Percentiles rank a stretch among this genome's conserved stretches.
These are phyloP conservation scores for Pitta sordida DNA, from an alignment of 2,113 vertebrate species.

Conservation along the genomic window DNA sequence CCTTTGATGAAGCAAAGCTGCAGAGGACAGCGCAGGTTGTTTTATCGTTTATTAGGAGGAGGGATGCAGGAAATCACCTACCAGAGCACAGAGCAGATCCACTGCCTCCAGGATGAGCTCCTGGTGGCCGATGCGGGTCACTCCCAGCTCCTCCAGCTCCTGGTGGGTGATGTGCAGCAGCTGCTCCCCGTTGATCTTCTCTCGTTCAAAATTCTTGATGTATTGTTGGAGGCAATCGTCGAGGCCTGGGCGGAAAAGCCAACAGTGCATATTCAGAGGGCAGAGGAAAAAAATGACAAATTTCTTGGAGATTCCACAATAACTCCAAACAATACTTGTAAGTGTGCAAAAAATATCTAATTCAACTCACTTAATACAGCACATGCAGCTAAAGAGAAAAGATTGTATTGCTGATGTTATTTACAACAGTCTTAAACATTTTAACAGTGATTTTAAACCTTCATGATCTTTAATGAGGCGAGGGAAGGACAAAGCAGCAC, in stretches of 20 bases:
- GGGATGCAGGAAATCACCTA: constrained; percentile 41
- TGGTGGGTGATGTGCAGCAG: constrained; percentile 89
- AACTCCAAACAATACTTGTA: too few species aligned
- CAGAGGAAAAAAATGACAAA: accelerated
- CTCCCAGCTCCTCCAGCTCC: constrained; percentile 87
- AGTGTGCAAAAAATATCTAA: accelerated
- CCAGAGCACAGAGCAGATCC: constrained; percentile 86
- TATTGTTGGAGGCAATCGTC: constrained; percentile 91
- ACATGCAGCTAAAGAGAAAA: background rate
- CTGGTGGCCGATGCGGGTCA: constrained; percentile 87
- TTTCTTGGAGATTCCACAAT: too few species aligned
- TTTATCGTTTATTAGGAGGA: background rate
- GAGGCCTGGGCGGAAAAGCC: constrained; percentile 73
- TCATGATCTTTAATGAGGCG: accelerated
- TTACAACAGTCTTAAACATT: background rate
- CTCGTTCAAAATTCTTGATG: constrained; percentile 89
- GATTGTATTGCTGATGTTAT: background rate
- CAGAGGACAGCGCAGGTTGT: accelerated
- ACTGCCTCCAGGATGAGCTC: constrained; percentile 90
- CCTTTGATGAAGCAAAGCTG: background rate
- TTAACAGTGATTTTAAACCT: background rate
- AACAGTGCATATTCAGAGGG: background rate
- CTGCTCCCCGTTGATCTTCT: constrained; percentile 87
- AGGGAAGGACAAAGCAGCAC: background rate
- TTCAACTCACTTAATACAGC: background rate